A percentile compares a stretch with the other conserved stretches of the same genome.
Conservation (phyloP, 2,113 vertebrate species). For the Microtus pennsylvanicus region DNA sequence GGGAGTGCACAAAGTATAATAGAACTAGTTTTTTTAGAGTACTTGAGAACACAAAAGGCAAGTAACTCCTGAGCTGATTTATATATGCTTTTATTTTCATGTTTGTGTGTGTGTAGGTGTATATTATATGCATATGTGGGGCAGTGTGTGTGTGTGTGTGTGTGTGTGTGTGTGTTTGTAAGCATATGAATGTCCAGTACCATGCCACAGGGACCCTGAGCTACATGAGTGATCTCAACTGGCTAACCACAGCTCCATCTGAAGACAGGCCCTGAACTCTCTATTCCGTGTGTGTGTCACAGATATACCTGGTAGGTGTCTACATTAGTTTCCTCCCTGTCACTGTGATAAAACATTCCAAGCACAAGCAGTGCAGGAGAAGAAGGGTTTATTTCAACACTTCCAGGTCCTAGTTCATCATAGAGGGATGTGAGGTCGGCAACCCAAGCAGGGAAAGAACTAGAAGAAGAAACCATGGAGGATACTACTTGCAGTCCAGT, state of each 20-base stretch:
- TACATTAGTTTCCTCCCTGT: neutral
- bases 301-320: neutral
- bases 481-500: neutral
- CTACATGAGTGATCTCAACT: neutral
- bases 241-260: neutral
- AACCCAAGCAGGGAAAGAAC: neutral
- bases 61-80: neutral
- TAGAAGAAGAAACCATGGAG: neutral
- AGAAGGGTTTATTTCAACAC: neutral
- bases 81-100: neutral
- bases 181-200: neutral
- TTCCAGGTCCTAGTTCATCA: neutral
- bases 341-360: neutral
- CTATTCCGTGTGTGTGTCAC: neutral
- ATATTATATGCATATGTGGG: neutral
- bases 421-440: neutral
- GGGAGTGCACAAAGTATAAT: neutral
- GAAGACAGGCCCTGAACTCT: neutral
- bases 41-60: neutral
- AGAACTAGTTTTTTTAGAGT: constrained; percentile 51
- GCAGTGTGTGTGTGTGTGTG: neutral
- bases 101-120: neutral
- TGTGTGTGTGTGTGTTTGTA: neutral
- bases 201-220: constrained; percentile 18
- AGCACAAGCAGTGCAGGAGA: neutral